Conservation (phyloP, 2,797 vertebrate genomes). For the Trichosurus vulpecula region DNA sequence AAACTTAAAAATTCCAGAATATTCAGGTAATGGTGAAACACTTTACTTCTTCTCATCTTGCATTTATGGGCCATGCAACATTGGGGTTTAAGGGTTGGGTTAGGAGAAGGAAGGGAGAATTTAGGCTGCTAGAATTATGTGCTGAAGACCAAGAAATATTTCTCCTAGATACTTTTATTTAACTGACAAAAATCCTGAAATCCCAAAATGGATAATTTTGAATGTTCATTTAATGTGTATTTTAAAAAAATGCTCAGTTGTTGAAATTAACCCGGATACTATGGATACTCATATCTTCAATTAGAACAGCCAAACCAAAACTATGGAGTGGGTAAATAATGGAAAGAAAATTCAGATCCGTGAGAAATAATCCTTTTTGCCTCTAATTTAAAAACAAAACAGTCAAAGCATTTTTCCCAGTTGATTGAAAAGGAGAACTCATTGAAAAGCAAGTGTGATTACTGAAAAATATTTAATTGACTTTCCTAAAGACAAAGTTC, state of each 20-base stretch:
- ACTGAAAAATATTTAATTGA: not conserved
- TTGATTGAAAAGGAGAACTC: not conserved
- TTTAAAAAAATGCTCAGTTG: not conserved
- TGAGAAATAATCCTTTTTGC: not conserved
- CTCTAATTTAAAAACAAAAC: not conserved
- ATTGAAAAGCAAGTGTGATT: not conserved
- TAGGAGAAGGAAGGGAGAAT: not conserved
- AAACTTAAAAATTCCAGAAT: not conserved
- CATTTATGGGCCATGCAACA: not conserved
- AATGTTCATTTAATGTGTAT: too few relatives aligned
- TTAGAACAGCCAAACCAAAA: not conserved
- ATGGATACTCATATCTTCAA: not conserved
- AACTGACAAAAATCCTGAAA: not conserved
- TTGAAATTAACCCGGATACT: not conserved
- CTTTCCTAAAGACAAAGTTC: not conserved
- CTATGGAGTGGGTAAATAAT: not conserved
- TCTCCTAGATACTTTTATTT: not conserved
- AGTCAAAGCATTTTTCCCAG: not conserved
- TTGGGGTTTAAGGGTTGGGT: not conserved
- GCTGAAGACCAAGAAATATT: not conserved
- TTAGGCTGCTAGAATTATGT: not conserved
- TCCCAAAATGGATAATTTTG: not conserved
- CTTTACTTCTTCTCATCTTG: not conserved
- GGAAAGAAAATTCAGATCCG: not conserved
- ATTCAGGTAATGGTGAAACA: not conserved